A percentile compares a stretch with the other conserved stretches of the same genome.
Conservation (phyloP, 1,140 invertebrate species). For the Eupeodes corollae region DNA sequence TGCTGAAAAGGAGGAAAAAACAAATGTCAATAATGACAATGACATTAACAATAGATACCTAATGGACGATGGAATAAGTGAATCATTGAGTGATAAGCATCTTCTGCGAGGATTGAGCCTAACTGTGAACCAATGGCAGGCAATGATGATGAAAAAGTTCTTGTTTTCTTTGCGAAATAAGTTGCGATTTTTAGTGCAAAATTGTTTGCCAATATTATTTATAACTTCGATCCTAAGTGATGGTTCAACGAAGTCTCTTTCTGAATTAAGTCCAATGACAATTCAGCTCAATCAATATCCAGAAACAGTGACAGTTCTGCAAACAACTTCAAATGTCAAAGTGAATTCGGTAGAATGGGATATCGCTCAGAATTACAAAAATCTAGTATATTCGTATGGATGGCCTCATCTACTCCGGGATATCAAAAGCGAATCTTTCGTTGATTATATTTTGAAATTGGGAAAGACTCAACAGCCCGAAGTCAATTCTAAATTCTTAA, state of each 20-base stretch:
- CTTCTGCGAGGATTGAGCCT: constrained; percentile 29
- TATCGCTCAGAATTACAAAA: neutral
- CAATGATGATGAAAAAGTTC: constrained; percentile 46
- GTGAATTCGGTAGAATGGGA: neutral
- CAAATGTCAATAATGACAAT: neutral
- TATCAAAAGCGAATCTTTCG: neutral
- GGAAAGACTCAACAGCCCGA: neutral
- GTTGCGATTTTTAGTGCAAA: constrained; percentile 41
- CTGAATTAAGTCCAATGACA: neutral
- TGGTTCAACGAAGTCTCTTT: neutral
- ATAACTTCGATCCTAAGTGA: neutral
- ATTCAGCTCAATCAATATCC: neutral
- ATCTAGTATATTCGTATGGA: constrained; percentile 4
- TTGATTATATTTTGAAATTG: neutral
- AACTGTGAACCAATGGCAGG: constrained; percentile 43
- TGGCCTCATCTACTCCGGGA: neutral
- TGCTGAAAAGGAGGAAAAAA: constrained; percentile 19
- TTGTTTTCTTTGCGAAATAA: constrained; percentile 42
- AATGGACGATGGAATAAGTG: neutral
- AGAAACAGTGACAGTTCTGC: neutral
- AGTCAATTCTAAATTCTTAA: constrained; percentile 37
- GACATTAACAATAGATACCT: neutral
- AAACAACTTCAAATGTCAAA: neutral
- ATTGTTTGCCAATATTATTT: constrained; percentile 42
- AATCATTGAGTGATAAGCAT: neutral